Evolutionary conservation across 2,888 invertebrate genomes (phyloP).

Genomic region (Leptothorax acervorum): DNA sequence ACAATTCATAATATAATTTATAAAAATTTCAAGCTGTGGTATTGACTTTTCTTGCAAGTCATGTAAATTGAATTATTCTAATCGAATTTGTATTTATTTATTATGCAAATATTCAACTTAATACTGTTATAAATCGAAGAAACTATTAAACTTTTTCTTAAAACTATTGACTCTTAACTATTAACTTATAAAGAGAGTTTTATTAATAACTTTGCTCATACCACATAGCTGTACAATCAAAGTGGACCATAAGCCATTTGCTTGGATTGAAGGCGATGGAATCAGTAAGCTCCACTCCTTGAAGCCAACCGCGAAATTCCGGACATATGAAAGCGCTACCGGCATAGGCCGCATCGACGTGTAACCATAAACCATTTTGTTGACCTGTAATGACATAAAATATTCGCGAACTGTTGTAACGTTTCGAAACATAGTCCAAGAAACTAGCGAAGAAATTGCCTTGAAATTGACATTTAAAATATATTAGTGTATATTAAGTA

Average conservation of each 20-base stretch:
- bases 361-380: conserved; percentile 96
- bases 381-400: conserved; percentile 86
- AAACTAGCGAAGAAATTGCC: neutral
- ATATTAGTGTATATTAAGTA: neutral
- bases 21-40: neutral
- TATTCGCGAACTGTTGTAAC: conserved; percentile 3
- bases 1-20: neutral
- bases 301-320: conserved; percentile 96
- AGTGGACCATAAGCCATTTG: conserved; percentile 99
- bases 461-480: neutral
- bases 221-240: conserved; percentile 99
- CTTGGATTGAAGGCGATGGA: conserved; percentile 99
- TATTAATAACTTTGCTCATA: conserved; percentile 85
- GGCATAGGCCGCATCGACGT: conserved; percentile 99
- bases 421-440: neutral
- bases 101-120: neutral
- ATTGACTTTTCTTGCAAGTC: neutral
- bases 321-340: conserved; percentile 98
- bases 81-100: neutral
- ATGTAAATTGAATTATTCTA: neutral
- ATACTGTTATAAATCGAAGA: neutral
- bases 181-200: neutral
- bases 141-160: neutral
- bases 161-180: neutral
- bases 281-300: conserved; percentile 96